These are phyloP conservation scores for Mesocentrotus franciscanus DNA, from an alignment of 53 echinoderm and acorn worm species.

Conservation along the genomic window DNA sequence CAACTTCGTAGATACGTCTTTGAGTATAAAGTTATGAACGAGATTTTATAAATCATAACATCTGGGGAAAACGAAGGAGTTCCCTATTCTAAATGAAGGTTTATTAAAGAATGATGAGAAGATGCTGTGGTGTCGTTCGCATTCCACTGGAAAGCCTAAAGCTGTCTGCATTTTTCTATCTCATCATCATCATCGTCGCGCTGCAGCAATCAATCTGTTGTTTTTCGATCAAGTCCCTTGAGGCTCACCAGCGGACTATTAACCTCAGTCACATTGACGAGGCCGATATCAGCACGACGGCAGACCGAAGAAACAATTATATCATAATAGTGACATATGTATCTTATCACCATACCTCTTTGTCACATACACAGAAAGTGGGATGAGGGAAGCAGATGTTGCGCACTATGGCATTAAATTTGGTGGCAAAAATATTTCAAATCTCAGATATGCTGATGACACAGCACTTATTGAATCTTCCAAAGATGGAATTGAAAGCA, in stretches of 20 bases:
- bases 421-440: too few species aligned
- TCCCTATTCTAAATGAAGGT: neutral
- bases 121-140: neutral
- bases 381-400: too few species aligned
- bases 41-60: too few species aligned
- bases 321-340: too few species aligned
- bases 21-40: too few species aligned
- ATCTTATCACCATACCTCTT: too few species aligned
- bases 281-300: neutral
- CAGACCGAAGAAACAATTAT: neutral
- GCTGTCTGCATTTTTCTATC: neutral
- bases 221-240: constrained; percentile 41
- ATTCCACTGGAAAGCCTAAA: neutral
- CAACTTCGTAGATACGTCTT: too few species aligned
- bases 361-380: too few species aligned
- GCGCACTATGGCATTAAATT: too few species aligned
- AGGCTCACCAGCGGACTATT: neutral
- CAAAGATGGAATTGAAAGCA: too few species aligned
- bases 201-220: constrained; percentile 35
- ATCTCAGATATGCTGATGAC: too few species aligned
- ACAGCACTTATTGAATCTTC: too few species aligned
- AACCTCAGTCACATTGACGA: neutral
- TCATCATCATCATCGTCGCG: constrained; percentile 8
- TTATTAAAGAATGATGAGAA: neutral
- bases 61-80: neutral